Evolutionary conservation across 2,113 vertebrate genomes (phyloP), one percentile per base, ranked within the genome.

Genomic region (Jaculus jaculus): DNA sequence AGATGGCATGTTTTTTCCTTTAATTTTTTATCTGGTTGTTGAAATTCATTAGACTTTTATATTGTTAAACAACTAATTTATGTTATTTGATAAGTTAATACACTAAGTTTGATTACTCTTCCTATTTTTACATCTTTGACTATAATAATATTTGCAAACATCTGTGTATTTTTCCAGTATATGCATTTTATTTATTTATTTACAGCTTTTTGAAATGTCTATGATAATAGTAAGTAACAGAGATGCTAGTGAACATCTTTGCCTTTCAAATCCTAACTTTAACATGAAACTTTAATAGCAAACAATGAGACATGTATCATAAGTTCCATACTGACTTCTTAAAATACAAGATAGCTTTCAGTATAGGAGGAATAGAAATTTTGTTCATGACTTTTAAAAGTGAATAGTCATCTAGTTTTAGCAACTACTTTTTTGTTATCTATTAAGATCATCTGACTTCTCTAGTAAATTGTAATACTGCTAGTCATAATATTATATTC

Each of bases 151-250:
- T 34, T 47, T 79, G 87, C 1, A 42, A 47, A 74, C 16, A 74
- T 42, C 47, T 51, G 2, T 20, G 7, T 54, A 51, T 84, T 90
- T 68, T 79, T 30, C 34, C 11, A 30, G 21, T 51, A 10, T 11
- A 32, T 3, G 42, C 11, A 34, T 82, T 73, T 86, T 34, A 28
- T 82, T 89, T 94, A 39, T n/a, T 85, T 84, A 54, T 34, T 81
- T 89, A 20, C 10, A 71, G 39, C 7, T 85, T 47, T 63, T 65
- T 28, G 17, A 30, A 63, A 75, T 92, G 71, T 85, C 71, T 34
- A 26, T 60, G 30, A 73, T 8, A 39, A 78, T 78, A 63, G 73
- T 87, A 84, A 84, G 87, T 92, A 74, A 74, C 21, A 90, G 66
- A 75, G 15, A 72, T 47, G 24, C 30, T 66, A 82, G 61, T 8